Base-by-base conservation (phyloP, 2,888 invertebrate genomes). In the Drosophila maculinotata region DNA sequence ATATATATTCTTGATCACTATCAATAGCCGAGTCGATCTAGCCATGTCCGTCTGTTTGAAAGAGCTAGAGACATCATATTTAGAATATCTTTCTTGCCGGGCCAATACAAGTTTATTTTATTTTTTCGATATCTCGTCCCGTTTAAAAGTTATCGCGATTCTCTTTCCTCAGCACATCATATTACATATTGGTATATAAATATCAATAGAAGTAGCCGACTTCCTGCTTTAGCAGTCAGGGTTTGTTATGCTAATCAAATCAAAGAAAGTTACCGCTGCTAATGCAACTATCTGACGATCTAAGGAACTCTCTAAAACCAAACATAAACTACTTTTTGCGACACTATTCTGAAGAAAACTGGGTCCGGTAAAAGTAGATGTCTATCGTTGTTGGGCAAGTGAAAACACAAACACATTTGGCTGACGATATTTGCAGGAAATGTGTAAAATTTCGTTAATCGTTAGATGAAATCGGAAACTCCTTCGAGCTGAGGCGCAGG, bases 371-470 rank as follows among this genome's bases (percentile, higher is more conserved):
- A 23, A 25, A 52, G 70, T 26, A 68, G 83, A 83, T 86, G 14
- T 9, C 7, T 69, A 68, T 76, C 75, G n/a, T 8, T 9, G 59
- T 26, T n/a, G 20, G 10, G 15, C 62, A 67, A 75, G 84, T 74
- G 80, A 79, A 79, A 79, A 76, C n/a, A 59, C 48, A 76, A 74
- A 86, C 86, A 86, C 86, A 57, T 74, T 74, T 66, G 38, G 26
- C 51, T 6, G 20, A 20, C 35, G 28, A 44, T 72, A 42, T 68
- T 69, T 56, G 47, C 69, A 83, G 78, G 75, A 81, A 81, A 80
- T 79, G 81, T 79, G 87, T 70, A 65, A 83, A 68, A 79, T 75
- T 65, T 71, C 42, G 23, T 9, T 36, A 64, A 84, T 81, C 81
- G 38, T 33, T 25, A 38, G 52, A 31, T 75, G 87, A 84, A 81